A percentile compares a stretch with the other conserved stretches of the same genome.
phyloP scores from a whole-genome alignment of 2,797 vertebrate species.

The Pangasius larnaudii region DNA sequence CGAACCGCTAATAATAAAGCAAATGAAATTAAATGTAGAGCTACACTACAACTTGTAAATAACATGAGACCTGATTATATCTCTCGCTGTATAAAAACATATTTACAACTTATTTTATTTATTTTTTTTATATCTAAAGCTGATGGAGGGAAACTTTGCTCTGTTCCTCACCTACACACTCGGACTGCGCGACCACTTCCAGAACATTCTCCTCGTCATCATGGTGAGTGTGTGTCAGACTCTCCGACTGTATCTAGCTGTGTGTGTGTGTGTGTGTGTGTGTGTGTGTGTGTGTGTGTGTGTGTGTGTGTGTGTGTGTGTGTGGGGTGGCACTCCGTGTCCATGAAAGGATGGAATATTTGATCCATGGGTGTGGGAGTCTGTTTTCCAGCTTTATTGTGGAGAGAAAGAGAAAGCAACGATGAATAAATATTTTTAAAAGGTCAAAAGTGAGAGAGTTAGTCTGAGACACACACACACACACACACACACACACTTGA shows the following conservation, averaged over 20 bases:
- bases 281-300: background rate
- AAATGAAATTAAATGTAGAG: background rate
- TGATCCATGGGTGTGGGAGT: background rate
- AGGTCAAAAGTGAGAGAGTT: background rate
- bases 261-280: constrained; percentile 1
- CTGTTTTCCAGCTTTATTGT: background rate
- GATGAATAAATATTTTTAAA: background rate
- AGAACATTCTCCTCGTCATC: constrained; percentile 93
- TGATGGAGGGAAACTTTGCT: constrained; percentile 95
- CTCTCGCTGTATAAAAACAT: background rate
- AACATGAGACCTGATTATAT: background rate
- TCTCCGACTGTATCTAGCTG: background rate
- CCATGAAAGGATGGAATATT: background rate
- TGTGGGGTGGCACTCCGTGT: background rate
- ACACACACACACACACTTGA: background rate
- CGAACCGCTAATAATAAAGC: background rate
- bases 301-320: background rate
- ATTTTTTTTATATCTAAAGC: constrained; percentile 70
- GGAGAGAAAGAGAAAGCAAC: background rate
- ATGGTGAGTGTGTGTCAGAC: constrained; percentile 82
- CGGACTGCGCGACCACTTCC: constrained; percentile 87
- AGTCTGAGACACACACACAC: background rate
- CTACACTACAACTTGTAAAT: background rate
- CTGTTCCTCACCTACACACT: constrained; percentile 91
- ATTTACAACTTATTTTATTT: background rate